Evolutionary conservation across 2,113 vertebrate species (phyloP), one percentile per base, ranked within the genome.

Genomic region (Grallaria varia): DNA sequence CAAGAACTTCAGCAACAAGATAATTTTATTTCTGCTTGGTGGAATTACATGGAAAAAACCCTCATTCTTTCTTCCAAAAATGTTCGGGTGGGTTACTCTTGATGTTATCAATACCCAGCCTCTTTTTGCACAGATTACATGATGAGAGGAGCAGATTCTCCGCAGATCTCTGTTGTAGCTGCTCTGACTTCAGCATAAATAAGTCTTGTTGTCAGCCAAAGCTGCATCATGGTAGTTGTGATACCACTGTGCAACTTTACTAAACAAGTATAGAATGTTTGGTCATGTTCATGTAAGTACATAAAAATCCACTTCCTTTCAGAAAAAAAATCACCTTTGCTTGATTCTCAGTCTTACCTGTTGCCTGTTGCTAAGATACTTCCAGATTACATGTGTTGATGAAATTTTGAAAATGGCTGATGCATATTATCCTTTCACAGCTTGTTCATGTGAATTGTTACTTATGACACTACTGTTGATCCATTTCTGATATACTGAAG

Each of bases 71-170:
- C 58, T 75, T 80, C 8, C 37, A 35, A 53, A 75, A 40, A 19
- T 31, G 4, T 49, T 92, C 25, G 60, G 8, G 16, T 78, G 27
- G 27, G 15, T 59, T 91, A 52, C 33, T 56, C 13, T 63, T 78
- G 42, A 45, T 33, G 12, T 78, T 23, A 21, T 19, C 47, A 42
- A 12, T 59, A 40, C 12, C 14, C 45, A 55, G 13, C 22, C 42
- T 73, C 6, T n/a, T 85, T 58, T 69, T 49, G 22, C 22, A 21
- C 1, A 24, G 49, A n/a, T 44, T 30, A 18, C 0, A 0, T 28
- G 22, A 37, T 22, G 21, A 63, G 27, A 47, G 27, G 47, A 79
- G 62, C 31, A 58, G 53, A 31, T 84, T 66, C 73, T 42, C 47
- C 39, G n/a, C 37, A 72, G 55, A 8, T 58, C 1, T 35, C 10